These are phyloP conservation scores for Forficula auricularia DNA, from an alignment of 1,140 invertebrate genomes.

Conservation along the genomic window DNA sequence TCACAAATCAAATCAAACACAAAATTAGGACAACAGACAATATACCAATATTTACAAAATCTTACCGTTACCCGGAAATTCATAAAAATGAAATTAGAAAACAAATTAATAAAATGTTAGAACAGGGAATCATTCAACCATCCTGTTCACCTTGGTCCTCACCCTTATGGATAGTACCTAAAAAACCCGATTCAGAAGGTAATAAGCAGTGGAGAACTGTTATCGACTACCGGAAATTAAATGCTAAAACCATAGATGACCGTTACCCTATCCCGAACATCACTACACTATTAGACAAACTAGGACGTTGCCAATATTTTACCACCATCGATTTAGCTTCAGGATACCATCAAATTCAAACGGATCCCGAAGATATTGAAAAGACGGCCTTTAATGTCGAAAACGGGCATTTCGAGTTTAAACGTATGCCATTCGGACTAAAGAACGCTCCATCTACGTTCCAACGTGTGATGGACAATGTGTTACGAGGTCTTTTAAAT, in stretches of 20 bases:
- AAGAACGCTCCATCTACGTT: constrained; percentile 19
- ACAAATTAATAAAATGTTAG: constrained; percentile 6
- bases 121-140: constrained; percentile 6
- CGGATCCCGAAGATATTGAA: constrained; percentile 17
- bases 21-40: no score
- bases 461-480: constrained; percentile 23
- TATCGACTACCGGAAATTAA: constrained; percentile 25
- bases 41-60: no score
- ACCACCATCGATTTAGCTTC: constrained; percentile 28
- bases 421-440: constrained; percentile 19
- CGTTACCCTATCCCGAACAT: constrained; percentile 34
- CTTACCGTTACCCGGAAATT: constrained; percentile 4
- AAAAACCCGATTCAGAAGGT: constrained; percentile 21
- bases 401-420: constrained; percentile 18
- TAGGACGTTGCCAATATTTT: constrained; percentile 29
- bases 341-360: constrained; percentile 27
- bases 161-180: constrained; percentile 21
- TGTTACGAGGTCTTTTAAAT: constrained; percentile 17
- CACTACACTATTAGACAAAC: constrained; percentile 26
- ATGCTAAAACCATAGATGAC: constrained; percentile 26
- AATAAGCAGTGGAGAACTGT: constrained; percentile 23
- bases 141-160: constrained; percentile 14
- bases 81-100: constrained; percentile 4
- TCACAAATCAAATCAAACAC: no score
- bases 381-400: constrained; percentile 21